phyloP scores from a whole-genome alignment of 2,888 invertebrate species.

The Pterostichus niger region DNA sequence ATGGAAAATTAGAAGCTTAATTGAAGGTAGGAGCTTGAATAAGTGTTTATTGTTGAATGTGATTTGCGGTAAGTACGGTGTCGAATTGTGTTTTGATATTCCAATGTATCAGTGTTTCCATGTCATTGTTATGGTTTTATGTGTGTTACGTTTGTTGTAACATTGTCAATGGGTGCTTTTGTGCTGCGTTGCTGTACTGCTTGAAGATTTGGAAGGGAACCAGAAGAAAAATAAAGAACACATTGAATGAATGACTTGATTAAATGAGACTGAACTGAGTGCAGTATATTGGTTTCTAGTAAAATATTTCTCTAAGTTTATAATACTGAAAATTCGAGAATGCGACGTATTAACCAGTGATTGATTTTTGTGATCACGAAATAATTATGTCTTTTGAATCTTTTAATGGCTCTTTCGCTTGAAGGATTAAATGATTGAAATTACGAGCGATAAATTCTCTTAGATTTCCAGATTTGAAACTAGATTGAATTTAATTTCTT shows the following conservation, averaged over 20 bases:
- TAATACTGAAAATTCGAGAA: no score
- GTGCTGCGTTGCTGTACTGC: constrained; percentile 23
- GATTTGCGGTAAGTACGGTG: constrained; percentile 30
- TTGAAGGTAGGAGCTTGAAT: constrained; percentile 53
- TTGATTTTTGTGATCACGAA: no score
- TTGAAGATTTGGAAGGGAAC: constrained; percentile 4
- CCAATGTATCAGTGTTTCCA: constrained; percentile 5
- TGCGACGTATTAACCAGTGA: no score
- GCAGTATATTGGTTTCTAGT: no score
- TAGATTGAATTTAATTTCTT: background rate
- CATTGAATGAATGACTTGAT: no score
- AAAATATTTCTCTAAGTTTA: no score
- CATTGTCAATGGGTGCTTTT: constrained; percentile 48
- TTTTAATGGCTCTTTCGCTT: background rate
- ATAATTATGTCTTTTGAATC: no score
- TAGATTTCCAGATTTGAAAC: constrained; percentile 1
- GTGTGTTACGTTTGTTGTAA: constrained; percentile 33
- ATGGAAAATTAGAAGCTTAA: constrained; percentile 49
- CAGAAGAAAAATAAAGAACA: no score
- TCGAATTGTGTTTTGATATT: constrained; percentile 28
- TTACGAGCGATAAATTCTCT: constrained; percentile 16
- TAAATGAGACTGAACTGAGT: no score
- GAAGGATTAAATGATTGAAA: constrained; percentile 26
- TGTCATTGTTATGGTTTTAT: constrained; percentile 44
- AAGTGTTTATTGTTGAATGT: constrained; percentile 50